These are phyloP conservation scores for Aleiodes alternator DNA, from an alignment of 2,888 invertebrate genomes.

Conservation along the genomic window DNA sequence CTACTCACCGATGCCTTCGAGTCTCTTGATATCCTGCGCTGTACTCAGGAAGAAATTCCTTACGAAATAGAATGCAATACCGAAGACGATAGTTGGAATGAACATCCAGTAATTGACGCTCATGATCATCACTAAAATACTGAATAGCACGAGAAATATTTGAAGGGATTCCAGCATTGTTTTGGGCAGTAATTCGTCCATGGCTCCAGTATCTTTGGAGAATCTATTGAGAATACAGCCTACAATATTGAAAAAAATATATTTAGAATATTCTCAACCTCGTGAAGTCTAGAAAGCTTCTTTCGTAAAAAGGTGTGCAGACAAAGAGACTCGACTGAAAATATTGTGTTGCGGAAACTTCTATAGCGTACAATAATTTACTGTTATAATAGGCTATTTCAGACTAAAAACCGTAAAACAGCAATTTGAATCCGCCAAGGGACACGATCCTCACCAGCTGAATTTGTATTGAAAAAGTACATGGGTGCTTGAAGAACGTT, in stretches of 20 bases:
- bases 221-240: constrained; percentile 84
- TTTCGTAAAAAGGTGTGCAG: too few relatives aligned
- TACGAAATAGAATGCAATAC: constrained; percentile 79
- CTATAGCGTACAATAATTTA: too few relatives aligned
- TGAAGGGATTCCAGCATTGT: constrained; percentile 78
- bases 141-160: constrained; percentile 74
- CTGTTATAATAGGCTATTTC: too few relatives aligned
- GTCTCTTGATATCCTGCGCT: constrained; percentile 84
- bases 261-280: background rate
- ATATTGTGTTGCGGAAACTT: too few relatives aligned
- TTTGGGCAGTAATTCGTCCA: constrained; percentile 79
- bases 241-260: constrained; percentile 47
- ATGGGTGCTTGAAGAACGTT: constrained; percentile 86
- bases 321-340: too few relatives aligned
- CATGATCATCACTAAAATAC: constrained; percentile 75
- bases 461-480: constrained; percentile 91
- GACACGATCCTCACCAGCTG: constrained; percentile 79
- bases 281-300: too few relatives aligned
- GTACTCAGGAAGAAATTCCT: constrained; percentile 82
- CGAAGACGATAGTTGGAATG: constrained; percentile 79
- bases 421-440: too few relatives aligned
- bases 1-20: constrained; percentile 77
- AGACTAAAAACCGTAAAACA: too few relatives aligned
- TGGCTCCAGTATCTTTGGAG: constrained; percentile 84
- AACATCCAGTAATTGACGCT: constrained; percentile 83